Evolutionary conservation across 2,113 vertebrate species (phyloP).

Genomic region (Cottus gobio): DNA sequence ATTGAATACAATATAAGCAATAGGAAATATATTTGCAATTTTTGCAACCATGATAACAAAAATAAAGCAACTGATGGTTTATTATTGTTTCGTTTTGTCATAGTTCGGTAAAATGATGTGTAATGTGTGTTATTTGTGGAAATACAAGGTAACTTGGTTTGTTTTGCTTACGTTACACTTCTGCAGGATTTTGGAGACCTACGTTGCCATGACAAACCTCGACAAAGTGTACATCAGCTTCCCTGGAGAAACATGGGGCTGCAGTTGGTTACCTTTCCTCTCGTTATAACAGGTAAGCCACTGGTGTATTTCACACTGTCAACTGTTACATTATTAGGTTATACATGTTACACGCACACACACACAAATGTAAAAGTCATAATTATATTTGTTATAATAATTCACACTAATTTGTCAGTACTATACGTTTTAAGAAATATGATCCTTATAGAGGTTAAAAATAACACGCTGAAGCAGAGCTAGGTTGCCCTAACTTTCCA

Average conservation of each 20-base stretch:
- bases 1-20: no score
- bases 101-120: no score
- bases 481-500: not conserved
- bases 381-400: not conserved
- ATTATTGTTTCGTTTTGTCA: no score
- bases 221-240: accelerated
- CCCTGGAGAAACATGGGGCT: not conserved
- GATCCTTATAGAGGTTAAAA: not conserved
- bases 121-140: no score
- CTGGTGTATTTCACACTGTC: not conserved
- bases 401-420: not conserved
- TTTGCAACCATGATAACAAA: no score
- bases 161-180: not conserved
- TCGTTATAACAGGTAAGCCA: not conserved
- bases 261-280: not conserved
- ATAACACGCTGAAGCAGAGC: not conserved
- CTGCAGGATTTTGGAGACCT: not conserved
- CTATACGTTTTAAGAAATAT: not conserved
- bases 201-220: accelerated
- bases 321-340: not conserved
- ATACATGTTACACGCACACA: not conserved
- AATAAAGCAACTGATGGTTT: no score
- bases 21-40: no score
- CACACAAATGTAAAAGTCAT: not conserved
- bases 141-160: no score